Evolutionary conservation across 1,140 invertebrate genomes (phyloP), one percentile per base, ranked within the genome.

Genomic region (Brachionus rotundiformis): DNA sequence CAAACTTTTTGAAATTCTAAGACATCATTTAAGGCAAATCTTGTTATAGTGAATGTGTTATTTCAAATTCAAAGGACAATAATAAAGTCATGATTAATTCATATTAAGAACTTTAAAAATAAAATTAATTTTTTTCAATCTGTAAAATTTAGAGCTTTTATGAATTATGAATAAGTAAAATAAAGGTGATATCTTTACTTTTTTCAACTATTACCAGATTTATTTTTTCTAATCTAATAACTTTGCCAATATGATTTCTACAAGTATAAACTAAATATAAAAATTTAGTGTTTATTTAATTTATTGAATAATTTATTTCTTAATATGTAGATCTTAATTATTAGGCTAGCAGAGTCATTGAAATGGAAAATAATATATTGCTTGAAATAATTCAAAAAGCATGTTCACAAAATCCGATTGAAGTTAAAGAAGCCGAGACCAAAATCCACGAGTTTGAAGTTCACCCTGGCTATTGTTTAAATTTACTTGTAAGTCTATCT

Each of bases 381-480:
- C 83, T 90, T 27, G 91, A 94, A 85, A 91, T 93, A 44, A 89
- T 97, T n/a, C 91, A 92, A 84, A 90, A 91, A 85, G 94, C 94
- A 39, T 91, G 93, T 80, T 95, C 92, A 89, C 94, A 95, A 88
- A 91, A 95, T 88, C 90, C 93, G 16, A 91, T 91, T 83, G 89
- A 94, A 36, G 88, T 98, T 29, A 95, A 95, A 88, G 92, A 92
- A 39, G 94, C 94, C 16, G 94, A 96, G 88, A 90, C 91, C 82
- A 93, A 93, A 84, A 89, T 98, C 10, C 91, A 91, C 85, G 91
- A 92, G 89, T 95, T 94, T 93, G 94, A 96, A 89, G 92, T 89
- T 49, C 91, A 94, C 86, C 91, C 92, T 59, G 94, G 94, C 81
- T 96, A 95, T 87, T 95, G 96, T 88, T 92, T 92, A 82, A 90